Conservation (phyloP, 2,888 invertebrate species). For the Portevinia maculata region DNA sequence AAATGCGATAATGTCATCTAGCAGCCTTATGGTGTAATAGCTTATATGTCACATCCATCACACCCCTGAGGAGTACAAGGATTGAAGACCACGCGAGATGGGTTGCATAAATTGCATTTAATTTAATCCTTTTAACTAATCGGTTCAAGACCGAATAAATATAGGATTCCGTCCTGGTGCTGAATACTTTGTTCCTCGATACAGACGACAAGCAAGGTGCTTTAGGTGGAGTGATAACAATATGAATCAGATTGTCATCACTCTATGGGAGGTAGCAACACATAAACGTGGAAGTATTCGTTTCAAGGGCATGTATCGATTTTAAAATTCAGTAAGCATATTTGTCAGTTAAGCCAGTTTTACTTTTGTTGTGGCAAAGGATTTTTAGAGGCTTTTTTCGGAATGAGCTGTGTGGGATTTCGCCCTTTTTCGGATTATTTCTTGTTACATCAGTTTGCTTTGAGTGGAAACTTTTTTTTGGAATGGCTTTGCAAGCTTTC, state of each 20-base stretch:
- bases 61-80: slow-evolving; percentile 17
- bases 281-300: slow-evolving; percentile 22
- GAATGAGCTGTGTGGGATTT: not conserved
- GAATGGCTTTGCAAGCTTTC: not conserved
- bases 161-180: slow-evolving; percentile 12
- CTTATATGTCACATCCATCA: slow-evolving; percentile 13
- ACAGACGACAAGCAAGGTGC: not conserved
- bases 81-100: not conserved
- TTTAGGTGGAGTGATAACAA: slow-evolving; percentile 1
- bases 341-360: not conserved
- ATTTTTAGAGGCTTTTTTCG: not conserved
- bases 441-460: not conserved
- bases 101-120: slow-evolving; percentile 50
- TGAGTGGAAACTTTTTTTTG: not conserved
- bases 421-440: not conserved
- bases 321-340: slow-evolving; percentile 4
- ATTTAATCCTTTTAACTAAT: slow-evolving; percentile 54
- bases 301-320: slow-evolving; percentile 38
- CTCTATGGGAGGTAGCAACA: not conserved
- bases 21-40: slow-evolving; percentile 29
- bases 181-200: not conserved
- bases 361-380: not conserved
- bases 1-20: slow-evolving; percentile 30
- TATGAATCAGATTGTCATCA: slow-evolving; percentile 48
- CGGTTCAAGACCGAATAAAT: slow-evolving; percentile 50